Percentiles rank a stretch among this genome's conserved stretches.
Evolutionary conservation across 2,797 vertebrate genomes (phyloP).

Genomic region (Eulemur coronatus): DNA sequence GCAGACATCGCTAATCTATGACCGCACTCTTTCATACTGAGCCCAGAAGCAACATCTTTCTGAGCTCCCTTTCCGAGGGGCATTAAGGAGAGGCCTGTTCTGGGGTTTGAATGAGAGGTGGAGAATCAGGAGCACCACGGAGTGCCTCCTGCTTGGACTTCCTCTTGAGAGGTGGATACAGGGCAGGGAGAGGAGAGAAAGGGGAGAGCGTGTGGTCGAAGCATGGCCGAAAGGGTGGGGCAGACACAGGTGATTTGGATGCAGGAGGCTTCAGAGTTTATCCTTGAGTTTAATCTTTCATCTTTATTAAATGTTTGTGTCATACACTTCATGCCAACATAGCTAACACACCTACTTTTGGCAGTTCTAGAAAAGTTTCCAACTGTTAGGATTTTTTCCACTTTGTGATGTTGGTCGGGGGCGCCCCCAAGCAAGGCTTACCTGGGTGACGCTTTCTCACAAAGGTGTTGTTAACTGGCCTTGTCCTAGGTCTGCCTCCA

Average conservation of each 20-base stretch:
- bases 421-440: not conserved
- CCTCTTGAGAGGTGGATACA: not conserved
- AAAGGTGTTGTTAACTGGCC: not conserved
- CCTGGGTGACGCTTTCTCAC: not conserved
- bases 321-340: not conserved
- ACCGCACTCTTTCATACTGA: not conserved
- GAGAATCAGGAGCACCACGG: not conserved
- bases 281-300: not conserved
- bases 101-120: not conserved
- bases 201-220: not conserved
- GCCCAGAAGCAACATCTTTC: not conserved
- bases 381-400: not conserved
- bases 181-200: not conserved
- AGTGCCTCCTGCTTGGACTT: not conserved
- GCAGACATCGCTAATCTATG: not conserved
- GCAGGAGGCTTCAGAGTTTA: not conserved
- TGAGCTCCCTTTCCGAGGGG: not conserved
- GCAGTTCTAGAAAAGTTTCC: not conserved
- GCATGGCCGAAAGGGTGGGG: not conserved
- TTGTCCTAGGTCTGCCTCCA: slow-evolving; percentile 78
- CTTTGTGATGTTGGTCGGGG: not conserved
- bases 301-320: not conserved
- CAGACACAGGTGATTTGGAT: not conserved
- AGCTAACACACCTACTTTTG: not conserved
- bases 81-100: not conserved